A percentile compares a stretch with the other conserved stretches of the same genome.
phyloP scores from a whole-genome alignment of 2,113 vertebrate species.

The Ellobius talpinus region DNA sequence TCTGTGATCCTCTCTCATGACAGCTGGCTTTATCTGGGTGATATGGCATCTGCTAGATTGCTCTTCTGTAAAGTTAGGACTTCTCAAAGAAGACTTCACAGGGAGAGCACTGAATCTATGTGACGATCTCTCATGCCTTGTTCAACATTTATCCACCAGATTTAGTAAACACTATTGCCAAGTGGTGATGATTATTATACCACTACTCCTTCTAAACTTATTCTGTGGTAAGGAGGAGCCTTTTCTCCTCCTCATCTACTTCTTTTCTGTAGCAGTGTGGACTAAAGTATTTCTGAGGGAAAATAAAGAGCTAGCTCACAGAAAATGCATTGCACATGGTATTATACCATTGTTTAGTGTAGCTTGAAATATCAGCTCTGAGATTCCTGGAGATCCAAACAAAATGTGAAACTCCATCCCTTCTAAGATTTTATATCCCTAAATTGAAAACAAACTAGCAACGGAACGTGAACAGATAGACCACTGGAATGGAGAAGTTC shows the following conservation, averaged over 20 bases:
- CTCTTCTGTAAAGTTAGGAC: neutral
- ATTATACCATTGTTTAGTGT: neutral
- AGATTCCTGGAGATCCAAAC: slow-evolving; percentile 48
- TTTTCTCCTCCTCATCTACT: neutral
- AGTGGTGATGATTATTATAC: neutral
- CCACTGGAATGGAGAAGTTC: neutral
- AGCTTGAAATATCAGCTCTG: slow-evolving; percentile 51
- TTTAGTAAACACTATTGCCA: neutral
- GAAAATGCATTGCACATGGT: slow-evolving; percentile 61
- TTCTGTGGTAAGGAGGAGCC: neutral
- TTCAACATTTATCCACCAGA: neutral
- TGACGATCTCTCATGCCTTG: neutral
- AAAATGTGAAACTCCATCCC: slow-evolving; percentile 38
- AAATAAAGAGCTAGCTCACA: slow-evolving; percentile 60
- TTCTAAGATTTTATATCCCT: slow-evolving; percentile 45
- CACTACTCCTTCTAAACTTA: neutral
- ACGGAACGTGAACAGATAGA: neutral
- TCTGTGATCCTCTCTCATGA: neutral
- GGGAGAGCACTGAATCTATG: neutral
- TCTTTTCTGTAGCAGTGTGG: neutral
- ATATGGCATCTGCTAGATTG: neutral
- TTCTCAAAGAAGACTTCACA: neutral
- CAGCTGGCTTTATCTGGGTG: neutral
- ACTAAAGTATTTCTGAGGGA: neutral
- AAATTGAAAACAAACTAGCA: slow-evolving; percentile 56